Evolutionary conservation across 2,113 vertebrate species (phyloP), one percentile per base, ranked within the genome.

Genomic region (Tympanuchus pallidicinctus): DNA sequence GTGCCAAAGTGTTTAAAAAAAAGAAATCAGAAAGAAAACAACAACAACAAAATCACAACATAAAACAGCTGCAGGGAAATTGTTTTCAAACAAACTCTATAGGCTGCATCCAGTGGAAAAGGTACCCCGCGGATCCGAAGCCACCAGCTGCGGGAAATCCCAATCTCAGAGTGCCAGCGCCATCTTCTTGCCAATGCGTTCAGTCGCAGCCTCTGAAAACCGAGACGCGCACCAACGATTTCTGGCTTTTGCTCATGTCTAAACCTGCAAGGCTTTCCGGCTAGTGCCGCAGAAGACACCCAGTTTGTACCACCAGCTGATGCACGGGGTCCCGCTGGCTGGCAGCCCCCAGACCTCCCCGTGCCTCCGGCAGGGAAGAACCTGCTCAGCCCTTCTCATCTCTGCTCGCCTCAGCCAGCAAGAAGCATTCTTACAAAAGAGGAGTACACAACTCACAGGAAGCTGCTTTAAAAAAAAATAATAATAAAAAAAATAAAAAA

Each of bases 131-230:
- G 61, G 50, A 28, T 14, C 47, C 16, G 8, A 18, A 75, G 27
- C 8, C 16, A 8, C 21, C 32, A n/a, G 0, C 18, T 3, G 43
- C 40, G 19, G 18, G 28, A 6, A 40, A 40, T 3, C 63, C 42
- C 74, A 94, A 70, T 3, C 69, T 57, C 95, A 21, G 92, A 61
- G 82, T 57, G 66, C 72, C 90, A 95, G 96, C 93, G 97, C 97
- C 96, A 97, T 88, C 97, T 97, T 48, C 94, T 64, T 97, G 97
- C 66, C 83, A 13, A 34, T 38, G 28, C 24, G 27, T 0, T 40
- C 19, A 64, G 74, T 3, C 61, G 60, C 92, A 92, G 86, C 59
- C 47, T 61, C 66, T 5, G 47, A 22, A 20, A 15, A 6, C 43
- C 24, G 34, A 21, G n/a, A 43, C 42, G 38, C 2, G 34, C 32